Base-by-base conservation (phyloP, 2,888 invertebrate genomes). In the Cantharis rufa region DNA sequence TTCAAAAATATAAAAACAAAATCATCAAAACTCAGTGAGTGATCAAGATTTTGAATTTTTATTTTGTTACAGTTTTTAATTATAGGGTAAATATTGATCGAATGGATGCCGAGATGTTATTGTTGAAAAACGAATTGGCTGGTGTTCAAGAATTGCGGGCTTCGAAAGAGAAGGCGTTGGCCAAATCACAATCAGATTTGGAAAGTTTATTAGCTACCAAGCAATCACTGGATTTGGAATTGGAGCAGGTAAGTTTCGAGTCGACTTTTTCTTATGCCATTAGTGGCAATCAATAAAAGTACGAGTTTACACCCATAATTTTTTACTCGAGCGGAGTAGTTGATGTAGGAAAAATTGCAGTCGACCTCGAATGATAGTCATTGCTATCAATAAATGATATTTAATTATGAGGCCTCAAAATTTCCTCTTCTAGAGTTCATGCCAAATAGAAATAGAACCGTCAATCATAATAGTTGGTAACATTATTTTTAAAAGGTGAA, bases 1-100 rank as follows among this genome's bases (percentile, higher is more conserved):
- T 98, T 97, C 98, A 98, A 86, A 93, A 96, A 84, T 97, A 97
- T 1, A 98, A 99, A 89, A 99, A 98, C 0, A 98, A 98, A 86
- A 98, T 98, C 87, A 97, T 97, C 86, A 98, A 98, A 89, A 97
- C 98, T 71, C 97, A 97, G 95, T 95, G 85, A 89, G 92, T 48
- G 13, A 62, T 7, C 2, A 13, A 21, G 24, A 10, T 61, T 13
- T 32, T n/a, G 11, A 16, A 10, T 32, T 71, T 11, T 15, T 15
- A 15, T 61, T 24, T 21, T 24, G 9, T 21, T 18, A 11, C 3
- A 21, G 48, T 48, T 66, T 48, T 18, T 11, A 27, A n/a, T 16
- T 69, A 15, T 61, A 27, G 94, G 86, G 96, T 96, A 84, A 96
- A 97, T 79, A 98, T 96, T 87, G 98, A 99, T 88, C 98, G 98